Percentiles rank a stretch among this genome's conserved stretches.
Evolutionary conservation across 2,888 invertebrate genomes (phyloP).

Genomic region (Drosophila rellima): DNA sequence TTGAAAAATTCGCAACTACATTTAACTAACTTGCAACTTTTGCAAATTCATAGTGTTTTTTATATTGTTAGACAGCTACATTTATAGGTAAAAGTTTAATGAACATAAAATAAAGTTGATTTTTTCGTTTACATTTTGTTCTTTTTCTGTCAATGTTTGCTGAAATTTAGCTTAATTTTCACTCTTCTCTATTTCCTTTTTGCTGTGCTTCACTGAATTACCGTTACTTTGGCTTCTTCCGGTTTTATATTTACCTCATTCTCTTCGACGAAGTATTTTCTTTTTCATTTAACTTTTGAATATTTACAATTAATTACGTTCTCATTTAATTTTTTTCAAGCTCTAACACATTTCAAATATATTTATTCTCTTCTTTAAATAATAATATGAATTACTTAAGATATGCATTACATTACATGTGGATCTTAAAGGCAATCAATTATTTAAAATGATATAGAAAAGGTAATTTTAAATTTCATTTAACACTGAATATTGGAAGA

Average conservation of each 20-base stretch:
- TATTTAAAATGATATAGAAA: too few species aligned
- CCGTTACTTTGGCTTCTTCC: slow-evolving; percentile 13
- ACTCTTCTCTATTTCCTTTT: neutral
- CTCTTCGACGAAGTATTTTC: slow-evolving; percentile 10
- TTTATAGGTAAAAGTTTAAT: slow-evolving; percentile 11
- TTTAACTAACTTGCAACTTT: slow-evolving; percentile 21
- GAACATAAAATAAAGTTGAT: slow-evolving; percentile 13
- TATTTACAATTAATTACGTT: slow-evolving; percentile 22
- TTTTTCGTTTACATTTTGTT: slow-evolving; percentile 10
- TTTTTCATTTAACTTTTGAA: slow-evolving; percentile 9
- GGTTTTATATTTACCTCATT: slow-evolving; percentile 5
- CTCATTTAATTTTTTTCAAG: slow-evolving; percentile 15
- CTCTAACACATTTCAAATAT: neutral
- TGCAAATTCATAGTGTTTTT: slow-evolving; percentile 14
- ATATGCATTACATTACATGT: neutral
- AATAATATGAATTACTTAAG: neutral
- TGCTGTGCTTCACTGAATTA: slow-evolving; percentile 1
- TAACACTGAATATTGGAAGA: too few species aligned
- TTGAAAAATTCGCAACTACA: slow-evolving; percentile 15
- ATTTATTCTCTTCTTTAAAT: neutral
- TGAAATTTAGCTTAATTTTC: slow-evolving; percentile 20
- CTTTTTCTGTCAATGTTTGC: slow-evolving; percentile 8
- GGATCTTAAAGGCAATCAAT: too few species aligned
- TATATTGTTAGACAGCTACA: slow-evolving; percentile 7
- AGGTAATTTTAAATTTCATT: too few species aligned